Base-by-base conservation (phyloP, 53 echinoderm and acorn worm species). In the Astropecten irregularis region DNA sequence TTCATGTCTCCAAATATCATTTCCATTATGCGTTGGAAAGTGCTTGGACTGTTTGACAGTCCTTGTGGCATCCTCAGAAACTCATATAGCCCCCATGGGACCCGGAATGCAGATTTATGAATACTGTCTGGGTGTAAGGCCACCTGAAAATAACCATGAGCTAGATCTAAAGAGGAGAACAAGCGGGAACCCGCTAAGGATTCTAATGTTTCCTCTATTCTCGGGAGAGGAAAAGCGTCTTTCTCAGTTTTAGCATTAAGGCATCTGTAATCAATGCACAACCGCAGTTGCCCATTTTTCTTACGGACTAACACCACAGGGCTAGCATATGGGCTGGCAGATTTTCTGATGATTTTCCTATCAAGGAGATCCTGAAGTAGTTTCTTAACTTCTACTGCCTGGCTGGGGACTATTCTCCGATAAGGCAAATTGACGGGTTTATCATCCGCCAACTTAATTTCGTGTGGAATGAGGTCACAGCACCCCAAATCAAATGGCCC, bases 381-480 rank as follows among this genome's bases (percentile, higher is more conserved):
- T 26, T 83, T 15, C 29, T 83, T 67, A 5, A 83, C 83, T 55
- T 83, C 83, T 56, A 70, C 49, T 2, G 69, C 62, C 36, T 88
- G 84, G 27, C 47, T 66, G 34, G 91, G 81, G 14, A 84, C 44
- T 2, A 91, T 70, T 76, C 91, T 44, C 21, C 88, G 68, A 39
- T 88, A 91, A 1, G 88, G 88, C 13, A 91, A 39, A 11, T 88
- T 68, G 19, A 84, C 58, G 0, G 79, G 48, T 34, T 60, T 77
- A 8, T 83, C 54, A 71, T 56, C 67, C 29, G 32, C 68, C 13
- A 91, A 16, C 31, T 64, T 77, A 37, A 91, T 84, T 25, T 81
- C 69, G 36, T 91, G 91, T 27, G 88, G 88, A 42, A 88, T 91
- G n/a, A n/a, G n/a, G n/a, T n/a, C n/a, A n/a, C n/a, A n/a, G n/a